Base-by-base conservation (phyloP, 2,888 invertebrate genomes). In the Agonopterix arenella region DNA sequence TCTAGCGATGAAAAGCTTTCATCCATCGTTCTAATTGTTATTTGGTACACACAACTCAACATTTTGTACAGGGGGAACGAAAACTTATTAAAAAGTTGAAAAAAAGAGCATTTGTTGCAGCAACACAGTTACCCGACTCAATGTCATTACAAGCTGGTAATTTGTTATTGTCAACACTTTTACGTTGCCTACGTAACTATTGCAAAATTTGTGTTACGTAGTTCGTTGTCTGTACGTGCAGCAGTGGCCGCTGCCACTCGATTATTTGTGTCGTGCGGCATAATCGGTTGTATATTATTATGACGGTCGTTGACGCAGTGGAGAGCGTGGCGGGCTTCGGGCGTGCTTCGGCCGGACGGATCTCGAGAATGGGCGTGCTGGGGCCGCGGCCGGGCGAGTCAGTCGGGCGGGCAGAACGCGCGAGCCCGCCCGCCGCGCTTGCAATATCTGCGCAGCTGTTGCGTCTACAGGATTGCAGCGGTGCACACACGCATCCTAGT, bases 321-420 rank as follows among this genome's bases (percentile, higher is more conserved):
- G 38, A n/a, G 47, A 8, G 11, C 16, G 28, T 36, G 36, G 44
- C 44, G 50, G 44, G 44, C 49, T 46, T 43, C 44, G 38, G 28
- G 44, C 48, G 36, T 10, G 9, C 40, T 40, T n/a, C 40, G 47
- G 9, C 40, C 47, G 47, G 9, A 9, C 37, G 13, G 36, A 11
- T 28, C 36, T 28, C 7, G 47, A 13, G 38, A 45, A 37, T 45
- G 47, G 13, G 28, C 45, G 40, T 46, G 28, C 45, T 28, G 36
- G 18, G 13, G 8, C 44, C 28, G 5, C 36, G 45, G 8, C 44
- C 28, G 5, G 44, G 45, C 55, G 49, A 59, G 59, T 53, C 65
- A 68, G 71, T 63, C 68, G 74, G 76, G 80, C 77, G 74, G 76
- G 76, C 68, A 66, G 54, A 54, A 53, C 56, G 61, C 60, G 68